A percentile compares a stretch with the other conserved stretches of the same genome.
phyloP scores from a whole-genome alignment of 2,888 invertebrate species.

The Eupithecia pulchellata region DNA sequence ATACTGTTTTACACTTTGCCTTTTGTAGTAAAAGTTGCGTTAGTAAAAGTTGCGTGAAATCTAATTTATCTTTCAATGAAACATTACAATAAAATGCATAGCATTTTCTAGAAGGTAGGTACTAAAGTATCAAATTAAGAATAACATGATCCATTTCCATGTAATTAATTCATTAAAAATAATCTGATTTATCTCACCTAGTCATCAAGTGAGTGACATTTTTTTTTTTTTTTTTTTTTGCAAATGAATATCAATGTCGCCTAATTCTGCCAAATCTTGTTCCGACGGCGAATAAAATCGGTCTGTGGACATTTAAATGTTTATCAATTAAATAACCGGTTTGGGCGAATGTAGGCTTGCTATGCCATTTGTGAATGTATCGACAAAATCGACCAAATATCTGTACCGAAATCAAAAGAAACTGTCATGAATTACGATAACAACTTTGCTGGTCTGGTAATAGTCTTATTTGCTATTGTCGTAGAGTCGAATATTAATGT shows the following conservation, averaged over 20 bases:
- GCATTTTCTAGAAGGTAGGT: too few relatives aligned
- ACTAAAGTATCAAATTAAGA: too few relatives aligned
- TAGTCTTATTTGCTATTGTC: neutral
- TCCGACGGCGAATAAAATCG: conserved; percentile 5
- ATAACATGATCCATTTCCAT: neutral
- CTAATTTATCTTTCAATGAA: neutral
- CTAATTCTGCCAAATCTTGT: conserved; percentile 1
- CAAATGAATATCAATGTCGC: neutral
- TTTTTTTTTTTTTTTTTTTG: neutral
- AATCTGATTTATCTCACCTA: neutral
- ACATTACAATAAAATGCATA: neutral
- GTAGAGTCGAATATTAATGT: neutral
- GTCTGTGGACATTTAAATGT: conserved; percentile 19
- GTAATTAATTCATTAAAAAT: neutral
- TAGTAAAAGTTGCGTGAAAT: neutral
- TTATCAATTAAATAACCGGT: conserved; percentile 29
- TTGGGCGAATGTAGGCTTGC: conserved; percentile 18
- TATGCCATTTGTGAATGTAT: conserved; percentile 24
- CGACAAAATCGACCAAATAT: neutral
- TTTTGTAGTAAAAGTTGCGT: too few relatives aligned
- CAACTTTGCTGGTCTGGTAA: neutral
- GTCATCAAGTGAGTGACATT: neutral
- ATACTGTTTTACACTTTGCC: too few relatives aligned
- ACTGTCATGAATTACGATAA: conserved; percentile 1
- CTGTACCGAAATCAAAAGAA: neutral